Evolutionary conservation across 2,888 invertebrate genomes (phyloP).

Genomic region (Dynastes maya): DNA sequence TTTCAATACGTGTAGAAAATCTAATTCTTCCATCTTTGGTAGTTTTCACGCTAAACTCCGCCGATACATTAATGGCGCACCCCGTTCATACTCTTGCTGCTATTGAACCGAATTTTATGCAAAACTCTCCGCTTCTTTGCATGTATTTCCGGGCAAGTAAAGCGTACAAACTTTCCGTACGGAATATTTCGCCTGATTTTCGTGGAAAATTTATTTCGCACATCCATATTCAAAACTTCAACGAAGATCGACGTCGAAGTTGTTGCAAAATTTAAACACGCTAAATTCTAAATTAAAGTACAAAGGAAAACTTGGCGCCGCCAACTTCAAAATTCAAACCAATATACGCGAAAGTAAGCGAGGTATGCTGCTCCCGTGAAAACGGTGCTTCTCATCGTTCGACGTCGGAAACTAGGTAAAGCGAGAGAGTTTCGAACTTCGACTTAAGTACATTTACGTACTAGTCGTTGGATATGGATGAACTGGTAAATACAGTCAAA

Average conservation of each 20-base stretch:
- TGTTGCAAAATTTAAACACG: conserved; percentile 27
- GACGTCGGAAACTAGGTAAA: neutral
- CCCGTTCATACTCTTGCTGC: too few relatives aligned
- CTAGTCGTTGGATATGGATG: neutral
- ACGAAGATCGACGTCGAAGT: conserved; percentile 7
- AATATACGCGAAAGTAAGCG: neutral
- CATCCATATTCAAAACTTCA: conserved; percentile 28
- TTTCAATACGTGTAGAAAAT: too few relatives aligned
- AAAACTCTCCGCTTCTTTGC: too few relatives aligned
- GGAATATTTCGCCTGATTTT: neutral
- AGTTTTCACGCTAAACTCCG: too few relatives aligned
- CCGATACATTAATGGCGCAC: too few relatives aligned
- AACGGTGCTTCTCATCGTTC: neutral
- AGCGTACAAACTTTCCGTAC: too few relatives aligned
- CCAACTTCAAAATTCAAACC: conserved; percentile 2
- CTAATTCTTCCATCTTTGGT: too few relatives aligned
- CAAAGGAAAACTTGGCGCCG: conserved; percentile 22
- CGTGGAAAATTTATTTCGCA: neutral
- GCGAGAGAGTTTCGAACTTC: neutral
- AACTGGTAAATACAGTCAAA: neutral
- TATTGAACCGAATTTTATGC: too few relatives aligned
- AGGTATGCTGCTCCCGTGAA: conserved; percentile 1
- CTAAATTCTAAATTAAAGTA: conserved; percentile 42
- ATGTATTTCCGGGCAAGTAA: too few relatives aligned
- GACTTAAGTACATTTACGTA: neutral